These are phyloP conservation scores for Thecocarcelia acutangulata DNA, from an alignment of 2,888 invertebrate species.

Conservation along the genomic window DNA sequence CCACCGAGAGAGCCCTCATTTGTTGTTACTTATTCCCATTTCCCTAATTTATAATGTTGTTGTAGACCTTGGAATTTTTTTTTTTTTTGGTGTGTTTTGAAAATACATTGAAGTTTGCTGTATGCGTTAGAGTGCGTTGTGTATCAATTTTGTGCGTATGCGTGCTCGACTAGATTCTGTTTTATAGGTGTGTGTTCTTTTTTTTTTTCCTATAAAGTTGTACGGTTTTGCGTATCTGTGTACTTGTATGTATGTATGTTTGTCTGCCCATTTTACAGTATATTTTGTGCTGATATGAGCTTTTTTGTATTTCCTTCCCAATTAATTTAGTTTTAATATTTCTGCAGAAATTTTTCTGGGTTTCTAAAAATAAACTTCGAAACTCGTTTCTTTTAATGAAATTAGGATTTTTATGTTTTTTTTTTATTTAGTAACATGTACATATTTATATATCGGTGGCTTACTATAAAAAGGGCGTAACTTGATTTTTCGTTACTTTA, in stretches of 20 bases:
- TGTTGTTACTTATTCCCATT: conserved; percentile 11
- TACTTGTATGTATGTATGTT: too few relatives aligned
- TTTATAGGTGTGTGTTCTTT: not conserved
- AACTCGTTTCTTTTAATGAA: too few relatives aligned
- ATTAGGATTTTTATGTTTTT: too few relatives aligned
- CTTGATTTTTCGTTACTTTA: too few relatives aligned
- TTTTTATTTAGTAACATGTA: too few relatives aligned
- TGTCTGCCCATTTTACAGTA: too few relatives aligned
- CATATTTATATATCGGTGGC: too few relatives aligned
- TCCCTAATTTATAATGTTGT: conserved; percentile 32
- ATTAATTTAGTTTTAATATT: conserved; percentile 33
- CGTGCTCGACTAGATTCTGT: conserved; percentile 22
- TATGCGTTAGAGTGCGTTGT: conserved; percentile 53
- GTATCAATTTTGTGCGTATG: conserved; percentile 27
- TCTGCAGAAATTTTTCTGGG: too few relatives aligned
- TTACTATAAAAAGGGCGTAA: too few relatives aligned
- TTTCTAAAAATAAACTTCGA: too few relatives aligned
- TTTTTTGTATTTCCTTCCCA: conserved; percentile 29
- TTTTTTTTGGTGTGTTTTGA: conserved; percentile 2
- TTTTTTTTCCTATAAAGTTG: not conserved
- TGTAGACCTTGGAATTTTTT: conserved; percentile 57
- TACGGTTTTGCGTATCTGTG: too few relatives aligned
- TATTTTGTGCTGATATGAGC: conserved; percentile 6
- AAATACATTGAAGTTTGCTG: conserved; percentile 7
- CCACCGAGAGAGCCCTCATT: conserved; percentile 59